A percentile compares a stretch with the other conserved stretches of the same genome.
Conservation (phyloP, 2,113 vertebrate species). For the Leptobrachium ailaonicum region DNA sequence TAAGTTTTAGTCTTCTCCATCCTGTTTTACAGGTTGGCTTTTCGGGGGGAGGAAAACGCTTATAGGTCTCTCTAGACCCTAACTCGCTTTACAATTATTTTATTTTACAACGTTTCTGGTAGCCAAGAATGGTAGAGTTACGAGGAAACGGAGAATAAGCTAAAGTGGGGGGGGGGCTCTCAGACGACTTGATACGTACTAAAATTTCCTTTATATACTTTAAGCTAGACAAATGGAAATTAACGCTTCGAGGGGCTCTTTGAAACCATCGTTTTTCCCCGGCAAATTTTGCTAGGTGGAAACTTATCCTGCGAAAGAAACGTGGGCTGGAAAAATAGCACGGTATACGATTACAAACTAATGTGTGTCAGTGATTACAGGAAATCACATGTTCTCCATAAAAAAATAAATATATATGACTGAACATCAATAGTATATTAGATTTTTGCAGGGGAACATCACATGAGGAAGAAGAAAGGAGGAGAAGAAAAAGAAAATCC, state of each 20-base stretch:
- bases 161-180: conserved; percentile 27
- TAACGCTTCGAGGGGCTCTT: conserved; percentile 21
- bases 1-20: conserved; percentile 18
- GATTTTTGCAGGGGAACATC: too few species aligned
- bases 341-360: too few species aligned
- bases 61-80: conserved; percentile 24
- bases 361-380: too few species aligned
- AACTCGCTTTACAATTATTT: conserved; percentile 37
- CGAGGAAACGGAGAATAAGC: conserved; percentile 4
- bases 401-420: too few species aligned
- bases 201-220: conserved; percentile 28
- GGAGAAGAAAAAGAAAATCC: too few species aligned
- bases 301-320: too few species aligned
- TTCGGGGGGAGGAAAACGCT: conserved; percentile 17
- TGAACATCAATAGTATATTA: too few species aligned
- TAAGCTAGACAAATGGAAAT: conserved; percentile 40
- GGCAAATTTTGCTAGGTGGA: too few species aligned
- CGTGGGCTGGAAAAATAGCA: too few species aligned
- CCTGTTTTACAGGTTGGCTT: conserved; percentile 39
- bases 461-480: too few species aligned
- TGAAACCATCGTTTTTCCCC: neutral
- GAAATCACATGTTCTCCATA: too few species aligned
- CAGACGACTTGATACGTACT: conserved; percentile 32
- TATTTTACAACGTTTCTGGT: conserved; percentile 41
- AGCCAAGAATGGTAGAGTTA: conserved; percentile 40